A percentile compares a stretch with the other conserved stretches of the same genome.
phyloP scores from a whole-genome alignment of 2,888 invertebrate genomes.

The Branchellion lobata region DNA sequence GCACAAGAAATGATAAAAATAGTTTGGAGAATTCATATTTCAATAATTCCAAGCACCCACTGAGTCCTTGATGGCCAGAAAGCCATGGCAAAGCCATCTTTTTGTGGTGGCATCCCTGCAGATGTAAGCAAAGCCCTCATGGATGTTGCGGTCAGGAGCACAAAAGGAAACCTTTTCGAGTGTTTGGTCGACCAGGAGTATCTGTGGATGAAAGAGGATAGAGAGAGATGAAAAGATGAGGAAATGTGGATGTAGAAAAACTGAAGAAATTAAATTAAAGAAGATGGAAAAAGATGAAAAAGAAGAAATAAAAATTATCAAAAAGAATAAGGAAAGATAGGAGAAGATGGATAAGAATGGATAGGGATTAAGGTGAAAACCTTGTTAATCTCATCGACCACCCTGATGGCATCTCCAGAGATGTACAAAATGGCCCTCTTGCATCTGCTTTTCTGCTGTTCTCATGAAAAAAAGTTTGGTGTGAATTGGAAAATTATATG shows the following conservation, averaged over 20 bases:
- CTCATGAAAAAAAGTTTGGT: slow-evolving; percentile 1
- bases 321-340: too few relatives aligned
- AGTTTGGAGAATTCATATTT: too few relatives aligned
- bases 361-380: slow-evolving; percentile 55
- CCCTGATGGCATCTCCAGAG: slow-evolving; percentile 83
- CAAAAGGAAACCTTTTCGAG: slow-evolving; percentile 99
- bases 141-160: slow-evolving; percentile 95
- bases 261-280: too few relatives aligned
- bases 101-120: slow-evolving; percentile 97
- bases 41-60: too few relatives aligned
- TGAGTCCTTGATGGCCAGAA: slow-evolving; percentile 88
- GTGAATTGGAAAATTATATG: background rate
- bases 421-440: slow-evolving; percentile 65
- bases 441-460: slow-evolving; percentile 60
- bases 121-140: slow-evolving; percentile 96
- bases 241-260: too few relatives aligned
- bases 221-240: too few relatives aligned
- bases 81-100: slow-evolving; percentile 99
- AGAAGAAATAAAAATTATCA: too few relatives aligned
- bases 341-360: too few relatives aligned
- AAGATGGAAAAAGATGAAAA: too few relatives aligned
- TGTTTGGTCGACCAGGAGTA: slow-evolving; percentile 96
- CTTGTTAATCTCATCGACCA: slow-evolving; percentile 97
- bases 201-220: slow-evolving; percentile 62
- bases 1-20: too few relatives aligned